Percentiles rank a stretch among this genome's conserved stretches.
These are phyloP conservation scores for Drosophila hydei DNA, from an alignment of 1,140 invertebrate species.

Conservation along the genomic window DNA sequence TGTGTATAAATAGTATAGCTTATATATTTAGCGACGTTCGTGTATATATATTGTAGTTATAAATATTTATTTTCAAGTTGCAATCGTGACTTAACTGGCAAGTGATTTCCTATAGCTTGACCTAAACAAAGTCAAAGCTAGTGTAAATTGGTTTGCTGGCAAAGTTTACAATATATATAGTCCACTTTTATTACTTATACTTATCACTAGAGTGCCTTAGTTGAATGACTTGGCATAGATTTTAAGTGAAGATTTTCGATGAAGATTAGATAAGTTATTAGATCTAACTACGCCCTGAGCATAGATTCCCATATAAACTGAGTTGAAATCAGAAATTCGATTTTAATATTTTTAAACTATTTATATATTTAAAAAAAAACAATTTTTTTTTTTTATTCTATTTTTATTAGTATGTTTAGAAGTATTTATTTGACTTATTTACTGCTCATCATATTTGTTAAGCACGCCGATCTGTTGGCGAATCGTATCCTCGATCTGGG, in stretches of 20 bases:
- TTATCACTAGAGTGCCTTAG: not conserved
- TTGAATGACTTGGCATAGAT: not conserved
- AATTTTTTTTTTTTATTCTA: no score
- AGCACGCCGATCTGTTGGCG: constrained; percentile 88
- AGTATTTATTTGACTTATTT: constrained; percentile 12
- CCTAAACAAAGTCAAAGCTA: constrained; percentile 12
- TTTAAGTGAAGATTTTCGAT: not conserved
- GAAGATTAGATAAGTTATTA: constrained; percentile 2
- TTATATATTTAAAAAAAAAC: no score
- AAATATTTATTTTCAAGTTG: not conserved
- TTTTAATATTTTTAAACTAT: no score
- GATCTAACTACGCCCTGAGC: not conserved
- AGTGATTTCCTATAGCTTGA: constrained; percentile 7
- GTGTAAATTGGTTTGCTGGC: no score
- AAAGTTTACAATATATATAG: no score
- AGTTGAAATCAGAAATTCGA: no score
- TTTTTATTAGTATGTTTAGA: no score
- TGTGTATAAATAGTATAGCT: no score
- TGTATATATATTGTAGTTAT: not conserved
- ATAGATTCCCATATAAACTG: no score
- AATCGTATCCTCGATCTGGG: constrained; percentile 88
- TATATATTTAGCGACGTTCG: not conserved
- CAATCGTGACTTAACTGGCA: not conserved
- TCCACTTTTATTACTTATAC: no score
- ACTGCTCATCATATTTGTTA: constrained; percentile 85